phyloP scores from a whole-genome alignment of 2,797 vertebrate genomes.

The Chaetodon trifasciatus region DNA sequence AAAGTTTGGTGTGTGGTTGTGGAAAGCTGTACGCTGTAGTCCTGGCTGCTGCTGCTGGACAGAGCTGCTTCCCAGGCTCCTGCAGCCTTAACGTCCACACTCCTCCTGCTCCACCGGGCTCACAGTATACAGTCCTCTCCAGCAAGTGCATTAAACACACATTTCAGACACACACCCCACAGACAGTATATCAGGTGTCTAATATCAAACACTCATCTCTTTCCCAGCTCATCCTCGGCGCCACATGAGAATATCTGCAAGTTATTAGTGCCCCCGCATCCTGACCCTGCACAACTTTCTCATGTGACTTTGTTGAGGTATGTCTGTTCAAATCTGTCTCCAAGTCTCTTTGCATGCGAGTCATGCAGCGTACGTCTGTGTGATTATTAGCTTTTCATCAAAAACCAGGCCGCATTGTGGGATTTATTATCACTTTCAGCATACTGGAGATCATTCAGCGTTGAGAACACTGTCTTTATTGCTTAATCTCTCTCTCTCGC shows the following conservation, averaged over 20 bases:
- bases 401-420: conserved; percentile 16
- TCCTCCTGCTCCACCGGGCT: conserved; percentile 42
- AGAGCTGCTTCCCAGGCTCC: conserved; percentile 64
- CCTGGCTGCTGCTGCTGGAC: conserved; percentile 32
- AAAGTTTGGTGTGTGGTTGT: conserved; percentile 61
- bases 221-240: conserved; percentile 58
- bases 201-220: conserved; percentile 47
- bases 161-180: conserved; percentile 22
- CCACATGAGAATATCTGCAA: conserved; percentile 63
- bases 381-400: conserved; percentile 42
- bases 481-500: conserved; percentile 15
- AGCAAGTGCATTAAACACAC: conserved; percentile 44
- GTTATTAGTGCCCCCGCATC: conserved; percentile 65
- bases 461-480: conserved; percentile 34
- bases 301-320: conserved; percentile 56
- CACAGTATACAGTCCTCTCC: conserved; percentile 28
- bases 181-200: conserved; percentile 61
- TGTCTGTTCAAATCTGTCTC: conserved; percentile 45
- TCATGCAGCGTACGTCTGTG: conserved; percentile 29
- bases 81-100: conserved; percentile 46
- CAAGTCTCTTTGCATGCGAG: conserved; percentile 22
- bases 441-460: conserved; percentile 15
- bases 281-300: conserved; percentile 59
- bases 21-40: conserved; percentile 28
- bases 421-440: conserved; percentile 29